Conservation (phyloP, 2,113 vertebrate species). For the Megaceryle maxima region DNA sequence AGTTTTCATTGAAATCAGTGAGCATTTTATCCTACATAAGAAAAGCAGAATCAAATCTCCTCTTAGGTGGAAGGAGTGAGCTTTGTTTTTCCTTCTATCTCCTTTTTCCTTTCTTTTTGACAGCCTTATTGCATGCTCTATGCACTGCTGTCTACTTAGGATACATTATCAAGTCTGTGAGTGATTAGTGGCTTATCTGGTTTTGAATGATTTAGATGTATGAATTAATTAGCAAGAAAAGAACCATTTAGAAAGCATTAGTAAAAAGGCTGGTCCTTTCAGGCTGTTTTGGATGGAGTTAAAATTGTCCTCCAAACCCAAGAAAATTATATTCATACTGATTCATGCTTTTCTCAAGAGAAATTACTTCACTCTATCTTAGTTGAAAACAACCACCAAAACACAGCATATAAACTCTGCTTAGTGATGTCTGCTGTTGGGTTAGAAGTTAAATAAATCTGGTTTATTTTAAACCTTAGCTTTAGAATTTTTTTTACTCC, state of each 20-base stretch:
- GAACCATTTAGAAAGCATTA: slow-evolving; percentile 23
- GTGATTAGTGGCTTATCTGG: slow-evolving; percentile 23
- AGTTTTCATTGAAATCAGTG: not conserved
- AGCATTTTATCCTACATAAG: not conserved
- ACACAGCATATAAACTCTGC: not conserved
- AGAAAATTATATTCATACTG: not conserved
- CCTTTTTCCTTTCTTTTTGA: not conserved
- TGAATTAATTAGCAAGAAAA: slow-evolving; percentile 38
- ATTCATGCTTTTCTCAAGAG: not conserved
- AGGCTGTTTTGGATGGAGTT: not conserved
- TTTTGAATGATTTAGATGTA: slow-evolving; percentile 39
- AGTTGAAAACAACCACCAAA: not conserved
- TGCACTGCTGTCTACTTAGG: not conserved
- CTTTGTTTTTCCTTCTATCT: not conserved
- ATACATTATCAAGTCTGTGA: not conserved
- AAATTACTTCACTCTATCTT: not conserved
- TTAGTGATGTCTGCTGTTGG: not conserved
- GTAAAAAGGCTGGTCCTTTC: slow-evolving; percentile 11
- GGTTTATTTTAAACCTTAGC: not conserved
- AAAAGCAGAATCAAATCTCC: not conserved
- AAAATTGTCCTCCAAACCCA: not conserved
- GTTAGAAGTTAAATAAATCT: not conserved
- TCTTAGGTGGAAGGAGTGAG: not conserved
- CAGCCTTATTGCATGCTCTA: not conserved
- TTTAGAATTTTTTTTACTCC: not conserved